Conservation (phyloP, 2,113 vertebrate genomes). For the Passer montanus region DNA sequence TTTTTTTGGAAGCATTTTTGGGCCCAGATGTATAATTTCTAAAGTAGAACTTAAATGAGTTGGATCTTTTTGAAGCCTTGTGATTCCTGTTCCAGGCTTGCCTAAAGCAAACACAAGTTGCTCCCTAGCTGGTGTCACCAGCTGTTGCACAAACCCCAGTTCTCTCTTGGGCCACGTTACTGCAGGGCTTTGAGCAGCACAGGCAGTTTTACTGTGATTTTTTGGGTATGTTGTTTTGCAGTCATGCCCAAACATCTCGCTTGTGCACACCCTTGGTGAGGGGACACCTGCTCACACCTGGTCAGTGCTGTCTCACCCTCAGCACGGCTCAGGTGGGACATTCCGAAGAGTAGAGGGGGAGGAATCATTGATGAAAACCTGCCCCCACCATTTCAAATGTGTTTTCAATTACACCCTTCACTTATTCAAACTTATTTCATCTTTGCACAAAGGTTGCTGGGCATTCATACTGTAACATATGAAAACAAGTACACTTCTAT, state of each 20-base stretch:
- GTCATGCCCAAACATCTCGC: background rate
- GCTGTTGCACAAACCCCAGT: background rate
- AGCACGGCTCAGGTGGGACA: background rate
- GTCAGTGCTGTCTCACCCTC: background rate
- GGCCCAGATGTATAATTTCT: background rate
- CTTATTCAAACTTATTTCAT: background rate
- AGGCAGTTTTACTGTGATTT: background rate
- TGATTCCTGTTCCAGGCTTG: background rate
- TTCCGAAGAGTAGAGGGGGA: background rate
- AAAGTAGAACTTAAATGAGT: background rate
- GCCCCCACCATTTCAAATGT: background rate
- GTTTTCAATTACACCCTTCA: background rate
- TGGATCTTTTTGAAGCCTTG: background rate
- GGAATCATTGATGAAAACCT: background rate
- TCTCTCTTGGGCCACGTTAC: background rate
- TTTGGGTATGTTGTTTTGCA: background rate
- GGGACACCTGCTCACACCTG: background rate
- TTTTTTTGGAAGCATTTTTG: slow-evolving; percentile 1
- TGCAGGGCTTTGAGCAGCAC: background rate
- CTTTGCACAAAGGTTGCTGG: background rate
- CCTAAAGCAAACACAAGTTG: background rate
- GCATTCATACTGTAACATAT: background rate
- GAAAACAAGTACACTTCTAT: background rate
- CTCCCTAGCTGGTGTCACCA: background rate
- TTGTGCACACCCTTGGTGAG: background rate